These are phyloP conservation scores for Eilema depressum DNA, from an alignment of 2,888 invertebrate genomes.

Conservation along the genomic window DNA sequence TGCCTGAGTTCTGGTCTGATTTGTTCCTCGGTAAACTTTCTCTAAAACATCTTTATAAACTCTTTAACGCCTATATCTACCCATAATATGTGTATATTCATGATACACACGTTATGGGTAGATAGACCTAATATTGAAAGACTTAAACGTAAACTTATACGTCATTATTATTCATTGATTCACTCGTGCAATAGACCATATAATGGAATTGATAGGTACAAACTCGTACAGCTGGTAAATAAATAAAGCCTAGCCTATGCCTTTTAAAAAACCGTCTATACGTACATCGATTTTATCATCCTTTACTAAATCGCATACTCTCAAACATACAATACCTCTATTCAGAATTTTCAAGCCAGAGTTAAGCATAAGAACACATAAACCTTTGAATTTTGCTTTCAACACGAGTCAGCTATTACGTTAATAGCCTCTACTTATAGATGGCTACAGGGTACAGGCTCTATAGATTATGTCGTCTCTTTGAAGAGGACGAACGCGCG, in stretches of 20 bases:
- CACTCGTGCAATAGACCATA: not conserved
- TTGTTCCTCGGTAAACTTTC: slow-evolving; percentile 16
- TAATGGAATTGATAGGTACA: too few relatives aligned
- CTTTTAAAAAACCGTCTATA: too few relatives aligned
- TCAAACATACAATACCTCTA: not conserved
- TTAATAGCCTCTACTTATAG: not conserved
- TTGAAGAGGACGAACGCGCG: not conserved
- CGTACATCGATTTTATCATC: not conserved
- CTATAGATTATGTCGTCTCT: not conserved
- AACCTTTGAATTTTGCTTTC: not conserved
- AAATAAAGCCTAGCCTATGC: too few relatives aligned
- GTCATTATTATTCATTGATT: not conserved
- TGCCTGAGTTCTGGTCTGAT: slow-evolving; percentile 30
- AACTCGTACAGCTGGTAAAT: too few relatives aligned
- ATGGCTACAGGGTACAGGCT: not conserved
- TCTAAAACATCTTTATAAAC: not conserved
- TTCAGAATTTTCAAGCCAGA: not conserved
- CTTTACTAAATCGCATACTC: not conserved
- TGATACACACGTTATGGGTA: too few relatives aligned
- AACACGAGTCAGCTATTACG: not conserved
- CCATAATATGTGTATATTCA: too few relatives aligned
- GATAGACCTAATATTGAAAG: too few relatives aligned
- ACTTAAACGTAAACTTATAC: too few relatives aligned
- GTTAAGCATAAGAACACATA: not conserved
- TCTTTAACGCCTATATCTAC: too few relatives aligned